Evolutionary conservation across 1,140 invertebrate genomes (phyloP).

Genomic region (Chymomyza costata): DNA sequence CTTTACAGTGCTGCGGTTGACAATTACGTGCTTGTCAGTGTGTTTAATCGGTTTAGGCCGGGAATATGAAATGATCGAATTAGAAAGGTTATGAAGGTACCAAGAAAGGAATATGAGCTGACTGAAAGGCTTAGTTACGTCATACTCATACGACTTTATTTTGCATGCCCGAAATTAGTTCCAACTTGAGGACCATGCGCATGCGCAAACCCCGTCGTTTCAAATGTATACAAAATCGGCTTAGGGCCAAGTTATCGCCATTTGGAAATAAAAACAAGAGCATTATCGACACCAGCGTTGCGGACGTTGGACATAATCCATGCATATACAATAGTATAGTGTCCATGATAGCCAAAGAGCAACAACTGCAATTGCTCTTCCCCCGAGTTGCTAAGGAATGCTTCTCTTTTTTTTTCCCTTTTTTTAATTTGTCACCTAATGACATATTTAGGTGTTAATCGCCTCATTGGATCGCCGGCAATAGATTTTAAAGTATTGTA

Average conservation of each 20-base stretch:
- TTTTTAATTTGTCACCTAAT: slow-evolving; percentile 69
- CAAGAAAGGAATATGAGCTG: too few species aligned
- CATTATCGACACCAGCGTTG: slow-evolving; percentile 56
- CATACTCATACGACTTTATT: too few species aligned
- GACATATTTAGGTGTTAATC: slow-evolving; percentile 73
- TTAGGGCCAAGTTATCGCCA: slow-evolving; percentile 62
- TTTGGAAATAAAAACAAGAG: slow-evolving; percentile 70
- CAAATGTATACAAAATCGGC: slow-evolving; percentile 47
- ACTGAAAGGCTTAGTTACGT: too few species aligned
- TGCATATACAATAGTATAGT: too few species aligned
- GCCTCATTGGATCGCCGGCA: slow-evolving; percentile 60
- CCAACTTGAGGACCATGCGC: slow-evolving; percentile 1
- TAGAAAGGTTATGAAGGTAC: too few species aligned
- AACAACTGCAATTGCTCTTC: slow-evolving; percentile 22
- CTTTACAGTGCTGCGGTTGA: background rate
- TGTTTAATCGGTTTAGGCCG: slow-evolving; percentile 22
- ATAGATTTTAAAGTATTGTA: slow-evolving; percentile 57
- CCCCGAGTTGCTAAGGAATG: slow-evolving; percentile 36
- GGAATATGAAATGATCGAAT: too few species aligned
- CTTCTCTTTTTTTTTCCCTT: slow-evolving; percentile 48
- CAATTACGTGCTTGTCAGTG: slow-evolving; percentile 11
- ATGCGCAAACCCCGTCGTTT: slow-evolving; percentile 3
- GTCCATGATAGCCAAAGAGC: slow-evolving; percentile 20
- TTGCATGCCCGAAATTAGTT: too few species aligned
- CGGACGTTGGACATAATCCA: slow-evolving; percentile 16